Conservation (phyloP, 2,888 invertebrate species). For the Romanomermis culicivorax region DNA sequence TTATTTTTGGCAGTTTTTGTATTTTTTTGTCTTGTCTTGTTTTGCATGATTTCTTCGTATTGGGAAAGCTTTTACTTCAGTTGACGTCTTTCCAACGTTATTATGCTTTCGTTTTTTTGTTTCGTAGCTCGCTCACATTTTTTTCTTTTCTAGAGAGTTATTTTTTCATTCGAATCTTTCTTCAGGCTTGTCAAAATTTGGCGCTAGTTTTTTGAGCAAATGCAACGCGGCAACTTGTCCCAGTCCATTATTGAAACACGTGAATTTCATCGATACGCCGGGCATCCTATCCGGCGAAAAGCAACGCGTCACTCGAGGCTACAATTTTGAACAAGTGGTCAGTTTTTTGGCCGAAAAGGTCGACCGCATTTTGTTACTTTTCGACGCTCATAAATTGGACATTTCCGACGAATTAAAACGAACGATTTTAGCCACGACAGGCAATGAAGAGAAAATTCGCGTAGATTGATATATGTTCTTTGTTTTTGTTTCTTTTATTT, state of each 20-base stretch:
- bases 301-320: slow-evolving; percentile 11
- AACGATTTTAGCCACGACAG: slow-evolving; percentile 15
- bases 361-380: slow-evolving; percentile 18
- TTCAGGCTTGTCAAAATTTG: slow-evolving; percentile 11
- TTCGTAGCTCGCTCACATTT: too few relatives aligned
- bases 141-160: too few relatives aligned
- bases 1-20: too few relatives aligned
- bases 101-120: not conserved
- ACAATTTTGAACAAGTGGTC: slow-evolving; percentile 14
- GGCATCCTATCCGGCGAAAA: slow-evolving; percentile 16
- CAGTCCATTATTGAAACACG: slow-evolving; percentile 11
- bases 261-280: slow-evolving; percentile 16
- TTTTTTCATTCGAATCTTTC: not conserved
- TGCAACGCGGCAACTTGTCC: slow-evolving; percentile 6
- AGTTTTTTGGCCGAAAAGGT: slow-evolving; percentile 17
- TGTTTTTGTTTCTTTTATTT: too few relatives aligned
- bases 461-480: not conserved
- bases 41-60: too few relatives aligned
- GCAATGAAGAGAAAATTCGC: slow-evolving; percentile 15
- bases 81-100: too few relatives aligned
- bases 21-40: too few relatives aligned
- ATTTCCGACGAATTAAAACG: slow-evolving; percentile 18
- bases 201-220: slow-evolving; percentile 10
- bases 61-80: too few relatives aligned
- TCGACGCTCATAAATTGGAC: slow-evolving; percentile 19